phyloP scores from a whole-genome alignment of 2,888 invertebrate species.

The Perdita meconis region DNA sequence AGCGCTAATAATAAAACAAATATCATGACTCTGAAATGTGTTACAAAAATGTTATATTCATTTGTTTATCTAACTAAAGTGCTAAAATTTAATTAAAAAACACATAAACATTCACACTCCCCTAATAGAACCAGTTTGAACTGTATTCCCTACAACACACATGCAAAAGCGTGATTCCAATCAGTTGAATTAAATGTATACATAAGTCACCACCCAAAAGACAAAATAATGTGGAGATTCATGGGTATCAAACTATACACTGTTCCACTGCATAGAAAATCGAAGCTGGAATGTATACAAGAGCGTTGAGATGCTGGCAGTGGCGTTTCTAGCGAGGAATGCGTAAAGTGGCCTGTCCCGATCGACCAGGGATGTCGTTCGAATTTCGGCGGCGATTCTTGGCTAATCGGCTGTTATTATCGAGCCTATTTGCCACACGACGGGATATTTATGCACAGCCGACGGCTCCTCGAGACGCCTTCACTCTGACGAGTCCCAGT shows the following conservation, averaged over 20 bases:
- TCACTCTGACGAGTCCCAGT: conserved; percentile 10
- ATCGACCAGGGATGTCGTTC: conserved; percentile 14
- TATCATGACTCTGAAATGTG: too few relatives aligned
- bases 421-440: conserved; percentile 37
- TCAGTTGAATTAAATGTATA: too few relatives aligned
- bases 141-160: too few relatives aligned
- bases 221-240: too few relatives aligned
- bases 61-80: too few relatives aligned
- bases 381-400: conserved; percentile 43
- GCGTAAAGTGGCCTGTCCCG: conserved; percentile 49
- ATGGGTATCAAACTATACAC: neutral
- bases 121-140: too few relatives aligned
- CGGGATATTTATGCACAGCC: conserved; percentile 32
- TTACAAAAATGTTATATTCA: too few relatives aligned
- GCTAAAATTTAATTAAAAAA: too few relatives aligned
- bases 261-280: neutral
- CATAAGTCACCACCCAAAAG: too few relatives aligned
- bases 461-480: neutral
- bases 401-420: conserved; percentile 47
- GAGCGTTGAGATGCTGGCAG: neutral
- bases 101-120: too few relatives aligned
- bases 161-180: too few relatives aligned
- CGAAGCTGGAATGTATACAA: neutral
- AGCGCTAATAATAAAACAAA: too few relatives aligned
- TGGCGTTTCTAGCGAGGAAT: conserved; percentile 36